Conservation (phyloP, 2,888 invertebrate species). For the Volucella inanis region DNA sequence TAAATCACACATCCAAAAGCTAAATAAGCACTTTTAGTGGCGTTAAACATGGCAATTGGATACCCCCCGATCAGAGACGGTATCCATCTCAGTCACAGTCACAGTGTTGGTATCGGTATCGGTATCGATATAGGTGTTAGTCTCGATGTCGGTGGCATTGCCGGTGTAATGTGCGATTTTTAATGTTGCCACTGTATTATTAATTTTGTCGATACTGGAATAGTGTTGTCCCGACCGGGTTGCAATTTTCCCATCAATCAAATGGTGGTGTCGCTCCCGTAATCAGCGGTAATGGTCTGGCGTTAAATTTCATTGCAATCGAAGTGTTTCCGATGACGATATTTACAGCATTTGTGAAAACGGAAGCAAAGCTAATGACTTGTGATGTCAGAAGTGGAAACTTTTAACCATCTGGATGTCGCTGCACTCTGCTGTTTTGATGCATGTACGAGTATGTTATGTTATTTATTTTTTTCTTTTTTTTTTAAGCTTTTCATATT, state of each 20-base stretch:
- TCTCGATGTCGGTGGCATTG: no score
- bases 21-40: slow-evolving; percentile 68
- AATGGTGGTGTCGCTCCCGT: slow-evolving; percentile 21
- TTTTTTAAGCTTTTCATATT: no score
- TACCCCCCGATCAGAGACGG: slow-evolving; percentile 50
- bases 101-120: no score
- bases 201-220: slow-evolving; percentile 49
- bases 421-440: no score
- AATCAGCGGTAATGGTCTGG: slow-evolving; percentile 23
- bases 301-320: slow-evolving; percentile 9
- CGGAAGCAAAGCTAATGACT: background rate
- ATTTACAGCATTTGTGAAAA: background rate
- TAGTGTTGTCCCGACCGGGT: slow-evolving; percentile 30
- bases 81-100: no score
- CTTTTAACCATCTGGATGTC: no score
- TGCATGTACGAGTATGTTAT: no score
- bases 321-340: background rate
- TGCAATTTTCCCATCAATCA: slow-evolving; percentile 55
- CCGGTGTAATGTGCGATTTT: slow-evolving; percentile 57
- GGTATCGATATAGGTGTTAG: no score
- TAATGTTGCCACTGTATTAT: slow-evolving; percentile 54
- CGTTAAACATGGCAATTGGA: slow-evolving; percentile 68
- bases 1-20: slow-evolving; percentile 64
- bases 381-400: no score
- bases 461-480: no score